Conservation (phyloP, 2,113 vertebrate genomes). For the Chlamydotis undulata region DNA sequence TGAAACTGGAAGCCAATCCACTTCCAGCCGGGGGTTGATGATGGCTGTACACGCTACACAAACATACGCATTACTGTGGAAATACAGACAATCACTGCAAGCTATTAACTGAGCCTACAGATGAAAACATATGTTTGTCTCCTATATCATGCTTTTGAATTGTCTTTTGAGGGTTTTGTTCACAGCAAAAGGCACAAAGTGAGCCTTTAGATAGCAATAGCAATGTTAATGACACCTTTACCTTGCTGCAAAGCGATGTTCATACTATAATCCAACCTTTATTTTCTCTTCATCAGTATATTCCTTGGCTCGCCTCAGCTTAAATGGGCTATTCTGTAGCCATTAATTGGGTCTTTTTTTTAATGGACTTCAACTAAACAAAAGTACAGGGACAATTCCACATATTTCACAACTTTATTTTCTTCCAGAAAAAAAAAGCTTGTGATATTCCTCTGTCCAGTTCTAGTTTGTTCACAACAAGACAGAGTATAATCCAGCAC, state of each 20-base stretch:
- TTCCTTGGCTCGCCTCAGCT: neutral
- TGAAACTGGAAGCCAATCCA: neutral
- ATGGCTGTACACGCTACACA: neutral
- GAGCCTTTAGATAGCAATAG: neutral
- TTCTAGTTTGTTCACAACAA: neutral
- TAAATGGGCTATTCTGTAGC: neutral
- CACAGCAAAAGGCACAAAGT: conserved; percentile 11
- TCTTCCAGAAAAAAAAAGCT: neutral
- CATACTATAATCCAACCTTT: neutral
- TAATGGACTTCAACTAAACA: neutral
- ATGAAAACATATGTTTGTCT: neutral
- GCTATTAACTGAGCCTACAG: neutral
- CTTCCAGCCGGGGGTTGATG: neutral
- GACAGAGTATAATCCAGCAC: neutral
- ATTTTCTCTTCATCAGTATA: neutral
- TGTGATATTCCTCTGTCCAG: neutral
- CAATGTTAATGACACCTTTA: neutral
- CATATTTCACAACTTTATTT: neutral
- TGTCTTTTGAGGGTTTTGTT: neutral
- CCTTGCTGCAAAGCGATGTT: neutral
- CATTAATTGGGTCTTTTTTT: neutral
- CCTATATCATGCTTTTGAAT: neutral
- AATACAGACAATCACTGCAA: neutral
- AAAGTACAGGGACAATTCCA: neutral
- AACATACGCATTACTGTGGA: neutral